phyloP scores from a whole-genome alignment of 2,797 vertebrate species.

The Ibycter americanus region DNA sequence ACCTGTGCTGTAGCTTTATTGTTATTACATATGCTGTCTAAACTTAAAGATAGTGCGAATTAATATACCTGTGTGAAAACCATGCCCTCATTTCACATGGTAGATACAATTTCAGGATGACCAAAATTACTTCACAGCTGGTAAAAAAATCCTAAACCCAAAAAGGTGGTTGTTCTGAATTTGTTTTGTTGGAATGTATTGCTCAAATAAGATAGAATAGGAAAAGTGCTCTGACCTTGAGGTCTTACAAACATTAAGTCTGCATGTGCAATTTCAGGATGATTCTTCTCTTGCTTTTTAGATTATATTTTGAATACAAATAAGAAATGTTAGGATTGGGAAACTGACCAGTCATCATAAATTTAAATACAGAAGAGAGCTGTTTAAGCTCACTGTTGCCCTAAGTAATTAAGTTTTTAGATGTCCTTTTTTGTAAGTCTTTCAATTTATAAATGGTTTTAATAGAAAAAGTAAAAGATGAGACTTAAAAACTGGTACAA shows the following conservation, averaged over 20 bases:
- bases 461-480: not conserved
- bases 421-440: not conserved
- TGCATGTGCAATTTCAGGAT: not conserved
- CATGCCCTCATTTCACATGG: fast-evolving
- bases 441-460: not conserved
- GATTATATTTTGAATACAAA: not conserved
- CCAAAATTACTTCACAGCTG: not conserved
- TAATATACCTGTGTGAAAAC: not conserved
- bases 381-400: not conserved
- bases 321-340: not conserved
- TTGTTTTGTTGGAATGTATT: not conserved
- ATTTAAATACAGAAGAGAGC: not conserved
- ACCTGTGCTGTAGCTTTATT: not conserved
- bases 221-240: not conserved
- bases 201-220: not conserved
- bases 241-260: not conserved
- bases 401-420: not conserved
- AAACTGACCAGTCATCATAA: not conserved
- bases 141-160: not conserved
- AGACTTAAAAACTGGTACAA: not conserved
- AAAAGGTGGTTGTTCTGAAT: not conserved
- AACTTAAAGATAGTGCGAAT: not conserved
- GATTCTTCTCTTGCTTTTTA: not conserved
- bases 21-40: not conserved
- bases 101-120: not conserved